phyloP scores from a whole-genome alignment of 2,888 invertebrate genomes.

The Ferrisia virgata region DNA sequence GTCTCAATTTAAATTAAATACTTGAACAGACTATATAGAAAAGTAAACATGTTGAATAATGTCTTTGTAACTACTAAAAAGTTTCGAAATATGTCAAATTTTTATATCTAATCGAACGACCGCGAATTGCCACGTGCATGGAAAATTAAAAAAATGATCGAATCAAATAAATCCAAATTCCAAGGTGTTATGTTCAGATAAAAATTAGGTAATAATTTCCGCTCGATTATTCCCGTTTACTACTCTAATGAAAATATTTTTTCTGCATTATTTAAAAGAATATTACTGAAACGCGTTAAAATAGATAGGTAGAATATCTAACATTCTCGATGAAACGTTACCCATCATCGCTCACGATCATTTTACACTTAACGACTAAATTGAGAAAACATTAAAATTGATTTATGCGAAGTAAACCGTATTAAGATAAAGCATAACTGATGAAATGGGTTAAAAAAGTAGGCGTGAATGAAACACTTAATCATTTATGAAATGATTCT shows the following conservation, averaged over 20 bases:
- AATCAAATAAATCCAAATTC: background rate
- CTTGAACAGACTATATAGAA: too few species aligned
- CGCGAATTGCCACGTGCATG: background rate
- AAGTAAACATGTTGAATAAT: too few species aligned
- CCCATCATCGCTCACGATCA: background rate
- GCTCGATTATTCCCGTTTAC: background rate
- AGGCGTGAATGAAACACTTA: constrained; percentile 1
- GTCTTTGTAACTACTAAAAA: too few species aligned
- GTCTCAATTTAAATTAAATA: too few species aligned
- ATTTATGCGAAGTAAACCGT: background rate
- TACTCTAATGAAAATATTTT: background rate
- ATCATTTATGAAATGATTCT: constrained; percentile 1
- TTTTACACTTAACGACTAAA: background rate
- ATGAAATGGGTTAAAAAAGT: constrained; percentile 13
- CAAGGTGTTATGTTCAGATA: background rate
- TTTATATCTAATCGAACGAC: background rate
- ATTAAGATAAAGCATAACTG: background rate
- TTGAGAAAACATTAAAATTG: background rate
- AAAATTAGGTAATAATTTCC: background rate
- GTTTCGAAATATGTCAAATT: background rate
- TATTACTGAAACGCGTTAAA: too few species aligned
- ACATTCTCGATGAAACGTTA: background rate
- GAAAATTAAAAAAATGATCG: background rate
- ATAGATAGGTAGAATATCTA: background rate
- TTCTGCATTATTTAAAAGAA: too few species aligned